Base-by-base conservation (phyloP, 2,888 invertebrate species). In the Slavum lentiscoides region DNA sequence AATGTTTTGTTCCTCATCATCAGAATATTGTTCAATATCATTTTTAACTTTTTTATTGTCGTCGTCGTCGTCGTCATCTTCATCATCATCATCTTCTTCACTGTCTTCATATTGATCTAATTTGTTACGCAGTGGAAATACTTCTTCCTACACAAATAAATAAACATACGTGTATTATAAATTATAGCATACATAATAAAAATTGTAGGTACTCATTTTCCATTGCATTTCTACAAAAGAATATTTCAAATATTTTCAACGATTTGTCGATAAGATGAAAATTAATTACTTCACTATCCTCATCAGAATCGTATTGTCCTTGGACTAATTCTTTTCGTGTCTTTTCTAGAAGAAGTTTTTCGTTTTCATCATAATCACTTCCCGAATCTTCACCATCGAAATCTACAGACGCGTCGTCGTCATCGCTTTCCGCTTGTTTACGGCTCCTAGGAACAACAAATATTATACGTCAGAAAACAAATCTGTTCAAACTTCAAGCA, bases 311-410 rank as follows among this genome's bases (percentile, higher is more conserved):
- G 66, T 83, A 83, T 77, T 75, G 81, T 55, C 82, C 83, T 68
- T 83, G 76, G 30, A 70, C 68, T 19, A 66, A 21, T 23, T 64
- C 73, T 76, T 82, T 82, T 67, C 81, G 83, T 30, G 83, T 84
- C 59, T 84, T 83, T 30, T 84, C 82, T 23, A 84, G 67, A 23
- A 85, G 81, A 8, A 84, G 87, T 83, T 90, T 91, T 85, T 93
- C 92, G 76, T 88, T 89, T 82, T 90, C 89, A 74, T 91, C 89
- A 85, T 91, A 92, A 83, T 93, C 92, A 84, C 92, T 90, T 85
- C 93, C 93, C 0, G 93, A 93, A 85, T 91, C 91, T 6, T 91
- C 90, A 55, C 89, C 89, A 82, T 90, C 90, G 85, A 92, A 91
- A 83, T 90, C 89, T 74, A 75, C 61, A 39, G 74, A 74, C 7